Conservation (phyloP, 2,113 vertebrate genomes). For the Thamnaconus septentrionalis region DNA sequence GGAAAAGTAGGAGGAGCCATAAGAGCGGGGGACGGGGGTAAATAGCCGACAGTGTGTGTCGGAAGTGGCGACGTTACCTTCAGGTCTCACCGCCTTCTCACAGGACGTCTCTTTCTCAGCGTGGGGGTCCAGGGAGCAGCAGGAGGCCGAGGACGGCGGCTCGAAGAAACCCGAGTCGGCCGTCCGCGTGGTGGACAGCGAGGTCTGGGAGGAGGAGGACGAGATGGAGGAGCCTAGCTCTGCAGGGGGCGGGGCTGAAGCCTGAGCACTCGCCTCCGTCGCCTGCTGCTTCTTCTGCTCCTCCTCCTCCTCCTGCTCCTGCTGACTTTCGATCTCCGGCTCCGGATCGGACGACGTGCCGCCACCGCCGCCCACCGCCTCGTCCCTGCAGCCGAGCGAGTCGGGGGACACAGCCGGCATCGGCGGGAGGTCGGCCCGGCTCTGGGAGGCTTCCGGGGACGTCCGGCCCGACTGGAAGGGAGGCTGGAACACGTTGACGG, state of each 20-base stretch:
- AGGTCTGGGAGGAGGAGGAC: constrained; percentile 47
- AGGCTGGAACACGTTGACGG: constrained; percentile 96
- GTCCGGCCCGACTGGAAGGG: constrained; percentile 89
- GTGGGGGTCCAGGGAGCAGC: constrained; percentile 72
- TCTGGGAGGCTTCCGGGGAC: constrained; percentile 81
- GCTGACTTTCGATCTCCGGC: constrained; percentile 22
- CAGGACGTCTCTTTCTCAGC: constrained; percentile 85
- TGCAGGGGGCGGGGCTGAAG: constrained; percentile 55
- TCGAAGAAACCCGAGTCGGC: constrained; percentile 86
- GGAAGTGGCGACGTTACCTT: constrained; percentile 76
- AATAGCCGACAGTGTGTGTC: too few relatives aligned
- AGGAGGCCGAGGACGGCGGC: constrained; percentile 63
- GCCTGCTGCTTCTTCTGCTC: constrained; percentile 18
- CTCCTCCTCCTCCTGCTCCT: constrained; percentile 36
- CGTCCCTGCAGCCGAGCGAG: constrained; percentile 44
- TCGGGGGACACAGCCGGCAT: constrained; percentile 64
- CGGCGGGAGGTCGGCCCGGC: constrained; percentile 64
- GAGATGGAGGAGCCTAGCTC: constrained; percentile 68
- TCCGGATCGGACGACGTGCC: constrained; percentile 20
- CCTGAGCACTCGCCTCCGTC: constrained; percentile 38
- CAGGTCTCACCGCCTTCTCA: constrained; percentile 88
- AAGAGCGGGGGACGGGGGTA: neutral
- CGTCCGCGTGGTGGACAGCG: constrained; percentile 75
- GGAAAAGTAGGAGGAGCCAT: neutral
- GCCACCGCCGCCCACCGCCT: constrained; percentile 25